A percentile compares a stretch with the other conserved stretches of the same genome.
Conservation (phyloP, 2,797 vertebrate genomes). For the Eidolon dupreanum region DNA sequence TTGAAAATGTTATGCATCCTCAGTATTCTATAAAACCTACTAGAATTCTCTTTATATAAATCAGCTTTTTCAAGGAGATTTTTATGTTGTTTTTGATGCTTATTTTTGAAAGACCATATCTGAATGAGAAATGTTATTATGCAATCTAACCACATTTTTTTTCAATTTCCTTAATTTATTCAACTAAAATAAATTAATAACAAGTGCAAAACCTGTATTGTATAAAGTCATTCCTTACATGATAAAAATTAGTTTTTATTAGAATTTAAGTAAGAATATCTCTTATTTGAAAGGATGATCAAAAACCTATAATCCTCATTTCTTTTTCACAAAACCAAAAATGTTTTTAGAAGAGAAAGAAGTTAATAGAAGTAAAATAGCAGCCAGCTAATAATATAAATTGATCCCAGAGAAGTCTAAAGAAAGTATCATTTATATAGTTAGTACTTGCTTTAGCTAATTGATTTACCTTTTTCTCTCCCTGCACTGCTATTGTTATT, state of each 20-base stretch:
- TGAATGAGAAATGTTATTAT: background rate
- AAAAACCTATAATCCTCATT: background rate
- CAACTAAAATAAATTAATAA: background rate
- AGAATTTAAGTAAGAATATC: background rate
- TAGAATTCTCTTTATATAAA: background rate
- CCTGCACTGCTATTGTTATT: background rate
- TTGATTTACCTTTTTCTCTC: background rate
- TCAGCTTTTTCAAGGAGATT: background rate
- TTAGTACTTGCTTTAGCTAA: background rate
- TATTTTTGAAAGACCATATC: background rate
- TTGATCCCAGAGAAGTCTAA: background rate
- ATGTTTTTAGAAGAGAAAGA: background rate
- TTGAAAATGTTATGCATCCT: background rate
- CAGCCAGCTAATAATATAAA: too few relatives aligned
- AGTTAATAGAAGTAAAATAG: background rate
- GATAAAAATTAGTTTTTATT: background rate
- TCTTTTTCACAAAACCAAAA: background rate
- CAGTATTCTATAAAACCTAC: background rate
- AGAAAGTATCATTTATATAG: background rate
- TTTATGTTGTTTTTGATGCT: background rate
- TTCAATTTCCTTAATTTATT: background rate
- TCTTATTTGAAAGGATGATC: background rate
- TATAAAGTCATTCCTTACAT: background rate
- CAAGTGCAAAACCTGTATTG: background rate
- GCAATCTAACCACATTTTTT: background rate